Percentiles rank a stretch among this genome's conserved stretches.
Evolutionary conservation across 53 echinoderm and acorn worm genomes (phyloP).

Genomic region (Henricia sp.): DNA sequence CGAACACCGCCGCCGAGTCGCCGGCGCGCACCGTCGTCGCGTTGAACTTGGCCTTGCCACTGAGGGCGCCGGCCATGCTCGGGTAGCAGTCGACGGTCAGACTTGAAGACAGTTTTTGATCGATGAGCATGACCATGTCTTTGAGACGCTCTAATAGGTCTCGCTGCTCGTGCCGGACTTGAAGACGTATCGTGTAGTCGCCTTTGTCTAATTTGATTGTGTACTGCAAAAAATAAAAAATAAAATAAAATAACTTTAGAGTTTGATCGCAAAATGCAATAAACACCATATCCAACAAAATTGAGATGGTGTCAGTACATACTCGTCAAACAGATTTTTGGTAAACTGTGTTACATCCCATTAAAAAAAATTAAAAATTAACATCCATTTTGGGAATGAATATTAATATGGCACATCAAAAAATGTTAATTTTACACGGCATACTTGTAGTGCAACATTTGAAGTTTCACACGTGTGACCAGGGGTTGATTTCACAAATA

Average conservation of each 20-base stretch:
- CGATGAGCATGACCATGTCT: constrained; percentile 97
- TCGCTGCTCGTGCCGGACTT: constrained; percentile 93
- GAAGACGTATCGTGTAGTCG: constrained; percentile 97
- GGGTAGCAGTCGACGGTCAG: constrained; percentile 87
- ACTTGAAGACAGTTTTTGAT: constrained; percentile 97
- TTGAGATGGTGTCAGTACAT: neutral
- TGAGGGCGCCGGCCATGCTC: constrained; percentile 78
- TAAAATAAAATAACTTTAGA: neutral
- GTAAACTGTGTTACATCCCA: too few relatives aligned
- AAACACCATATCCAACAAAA: too few relatives aligned
- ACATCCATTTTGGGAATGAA: too few relatives aligned
- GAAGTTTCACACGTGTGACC: too few relatives aligned
- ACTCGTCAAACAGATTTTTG: too few relatives aligned
- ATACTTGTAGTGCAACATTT: too few relatives aligned
- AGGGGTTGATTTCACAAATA: too few relatives aligned
- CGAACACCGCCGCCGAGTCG: constrained; percentile 73
- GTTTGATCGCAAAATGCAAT: too few relatives aligned
- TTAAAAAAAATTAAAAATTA: too few relatives aligned
- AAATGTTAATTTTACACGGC: too few relatives aligned
- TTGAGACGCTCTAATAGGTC: constrained; percentile 91
- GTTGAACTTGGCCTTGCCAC: constrained; percentile 87
- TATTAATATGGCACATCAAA: too few relatives aligned
- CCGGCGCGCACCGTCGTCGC: constrained; percentile 74
- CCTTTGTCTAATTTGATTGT: constrained; percentile 97
- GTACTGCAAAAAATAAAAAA: constrained; percentile 66